phyloP scores from a whole-genome alignment of 2,113 vertebrate species.

The Nematolebias whitei region DNA sequence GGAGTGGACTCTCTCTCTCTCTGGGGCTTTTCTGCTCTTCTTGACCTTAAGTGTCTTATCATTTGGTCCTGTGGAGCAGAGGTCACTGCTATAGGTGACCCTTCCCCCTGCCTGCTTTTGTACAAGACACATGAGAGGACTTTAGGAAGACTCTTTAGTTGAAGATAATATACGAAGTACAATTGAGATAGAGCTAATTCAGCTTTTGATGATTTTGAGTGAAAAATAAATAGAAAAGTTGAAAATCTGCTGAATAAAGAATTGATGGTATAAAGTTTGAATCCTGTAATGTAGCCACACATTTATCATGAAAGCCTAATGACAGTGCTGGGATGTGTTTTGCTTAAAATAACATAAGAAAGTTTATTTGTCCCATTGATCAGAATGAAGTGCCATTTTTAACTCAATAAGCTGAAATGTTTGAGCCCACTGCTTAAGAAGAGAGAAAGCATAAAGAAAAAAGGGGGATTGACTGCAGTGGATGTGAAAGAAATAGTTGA shows the following conservation, averaged over 20 bases:
- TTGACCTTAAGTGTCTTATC: slow-evolving; percentile 75
- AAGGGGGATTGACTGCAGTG: slow-evolving; percentile 36
- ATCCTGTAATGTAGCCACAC: slow-evolving; percentile 46
- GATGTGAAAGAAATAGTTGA: slow-evolving; percentile 46
- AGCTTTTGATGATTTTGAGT: slow-evolving; percentile 8
- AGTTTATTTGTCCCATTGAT: slow-evolving; percentile 39
- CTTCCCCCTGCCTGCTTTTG: slow-evolving; percentile 58
- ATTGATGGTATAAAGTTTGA: background rate
- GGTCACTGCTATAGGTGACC: slow-evolving; percentile 72
- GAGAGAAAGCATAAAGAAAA: slow-evolving; percentile 39
- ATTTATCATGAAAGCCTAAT: slow-evolving; percentile 18
- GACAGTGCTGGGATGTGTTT: slow-evolving; percentile 5
- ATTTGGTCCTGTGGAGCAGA: slow-evolving; percentile 69
- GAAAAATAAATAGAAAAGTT: background rate
- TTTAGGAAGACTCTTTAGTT: slow-evolving; percentile 44
- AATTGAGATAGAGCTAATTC: slow-evolving; percentile 21
- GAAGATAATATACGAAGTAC: slow-evolving; percentile 50
- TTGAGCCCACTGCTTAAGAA: slow-evolving; percentile 32
- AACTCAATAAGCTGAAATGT: slow-evolving; percentile 37
- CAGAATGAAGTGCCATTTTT: slow-evolving; percentile 52
- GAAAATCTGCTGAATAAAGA: background rate
- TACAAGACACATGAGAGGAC: slow-evolving; percentile 48
- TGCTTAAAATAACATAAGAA: slow-evolving; percentile 40
- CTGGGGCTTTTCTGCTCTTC: slow-evolving; percentile 66
- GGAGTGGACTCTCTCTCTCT: slow-evolving; percentile 68